Conservation (phyloP, 2,797 vertebrate species). For the Euthynnus affinis region DNA sequence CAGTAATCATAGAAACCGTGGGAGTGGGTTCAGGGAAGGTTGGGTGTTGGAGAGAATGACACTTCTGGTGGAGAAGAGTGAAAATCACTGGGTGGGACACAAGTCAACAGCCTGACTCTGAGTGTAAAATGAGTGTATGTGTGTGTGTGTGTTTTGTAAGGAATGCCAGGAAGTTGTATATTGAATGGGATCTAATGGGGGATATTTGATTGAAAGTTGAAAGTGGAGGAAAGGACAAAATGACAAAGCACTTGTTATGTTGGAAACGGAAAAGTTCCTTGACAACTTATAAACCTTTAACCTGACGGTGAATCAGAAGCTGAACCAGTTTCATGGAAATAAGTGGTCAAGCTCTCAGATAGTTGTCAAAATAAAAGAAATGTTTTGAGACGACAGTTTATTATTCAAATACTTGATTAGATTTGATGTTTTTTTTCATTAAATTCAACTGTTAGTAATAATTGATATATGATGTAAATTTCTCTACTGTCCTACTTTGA, state of each 20-base stretch:
- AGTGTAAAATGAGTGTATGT: constrained; percentile 1
- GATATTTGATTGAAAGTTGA: constrained; percentile 48
- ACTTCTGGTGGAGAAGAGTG: constrained; percentile 40
- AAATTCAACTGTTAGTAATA: neutral
- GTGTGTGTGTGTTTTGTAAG: constrained; percentile 11
- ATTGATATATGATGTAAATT: neutral
- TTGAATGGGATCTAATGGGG: constrained; percentile 34
- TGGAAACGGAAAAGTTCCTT: constrained; percentile 56
- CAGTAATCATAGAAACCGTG: constrained; percentile 55
- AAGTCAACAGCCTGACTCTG: constrained; percentile 3
- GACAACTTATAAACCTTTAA: constrained; percentile 50
- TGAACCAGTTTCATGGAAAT: neutral
- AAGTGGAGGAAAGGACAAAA: constrained; percentile 64
- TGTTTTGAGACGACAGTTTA: neutral
- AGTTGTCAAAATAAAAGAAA: neutral
- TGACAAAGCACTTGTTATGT: constrained; percentile 51
- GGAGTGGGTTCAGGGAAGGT: constrained; percentile 61
- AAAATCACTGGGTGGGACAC: constrained; percentile 44
- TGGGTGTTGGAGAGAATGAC: constrained; percentile 57
- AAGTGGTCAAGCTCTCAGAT: neutral
- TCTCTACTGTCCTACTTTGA: neutral
- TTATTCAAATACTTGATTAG: neutral
- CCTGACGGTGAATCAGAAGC: constrained; percentile 45
- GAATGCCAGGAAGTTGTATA: constrained; percentile 65
- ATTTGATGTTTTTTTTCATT: neutral